These are phyloP conservation scores for Podarcis cretensis DNA, from an alignment of 2,113 vertebrate genomes.

Conservation along the genomic window DNA sequence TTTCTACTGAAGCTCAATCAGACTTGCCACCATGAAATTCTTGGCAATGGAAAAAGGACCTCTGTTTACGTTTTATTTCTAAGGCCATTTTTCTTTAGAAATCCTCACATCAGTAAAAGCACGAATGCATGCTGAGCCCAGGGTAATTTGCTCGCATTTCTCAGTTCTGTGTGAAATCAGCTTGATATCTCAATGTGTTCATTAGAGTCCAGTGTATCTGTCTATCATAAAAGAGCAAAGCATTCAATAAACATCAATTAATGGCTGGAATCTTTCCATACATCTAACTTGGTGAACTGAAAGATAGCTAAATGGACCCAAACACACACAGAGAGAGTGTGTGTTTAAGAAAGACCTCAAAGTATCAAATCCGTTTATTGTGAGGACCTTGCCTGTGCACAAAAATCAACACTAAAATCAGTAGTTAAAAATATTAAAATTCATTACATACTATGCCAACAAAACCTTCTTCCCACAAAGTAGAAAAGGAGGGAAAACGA, in stretches of 20 bases:
- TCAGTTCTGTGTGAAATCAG: constrained; percentile 16
- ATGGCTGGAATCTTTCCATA: constrained; percentile 18
- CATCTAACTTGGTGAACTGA: neutral
- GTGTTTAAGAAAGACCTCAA: no score
- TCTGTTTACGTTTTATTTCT: neutral
- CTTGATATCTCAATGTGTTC: constrained; percentile 51
- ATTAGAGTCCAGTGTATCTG: constrained; percentile 33
- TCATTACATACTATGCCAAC: no score
- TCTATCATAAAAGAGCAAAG: constrained; percentile 35
- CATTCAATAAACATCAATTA: constrained; percentile 56
- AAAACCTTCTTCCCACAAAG: no score
- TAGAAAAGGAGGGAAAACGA: no score
- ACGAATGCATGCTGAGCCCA: constrained; percentile 22
- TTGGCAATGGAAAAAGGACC: neutral
- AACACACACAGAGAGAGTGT: neutral
- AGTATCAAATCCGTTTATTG: no score
- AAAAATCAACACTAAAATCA: no score
- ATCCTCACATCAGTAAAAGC: neutral
- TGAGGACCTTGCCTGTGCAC: no score
- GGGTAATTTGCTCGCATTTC: constrained; percentile 35
- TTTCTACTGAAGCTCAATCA: neutral
- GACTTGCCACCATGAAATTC: neutral
- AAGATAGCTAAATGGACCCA: constrained; percentile 20
- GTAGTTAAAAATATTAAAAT: no score
- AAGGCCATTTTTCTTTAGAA: constrained; percentile 29